These are phyloP conservation scores for Trissolcus brochymenae DNA, from an alignment of 2,888 invertebrate species.

Conservation along the genomic window DNA sequence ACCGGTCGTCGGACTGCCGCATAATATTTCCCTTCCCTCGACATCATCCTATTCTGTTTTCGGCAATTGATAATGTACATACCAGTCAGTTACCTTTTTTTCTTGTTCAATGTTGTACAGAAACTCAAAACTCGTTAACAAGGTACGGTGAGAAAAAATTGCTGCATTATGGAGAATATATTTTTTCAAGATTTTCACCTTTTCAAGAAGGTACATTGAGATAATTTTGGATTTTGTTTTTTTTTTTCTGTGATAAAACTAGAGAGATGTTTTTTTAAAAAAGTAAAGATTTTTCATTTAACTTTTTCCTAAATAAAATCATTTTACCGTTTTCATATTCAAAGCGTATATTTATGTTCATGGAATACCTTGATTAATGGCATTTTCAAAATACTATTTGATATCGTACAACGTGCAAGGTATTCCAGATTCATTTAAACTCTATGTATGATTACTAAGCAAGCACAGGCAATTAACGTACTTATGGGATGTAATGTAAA, in stretches of 20 bases:
- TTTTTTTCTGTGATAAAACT: too few relatives aligned
- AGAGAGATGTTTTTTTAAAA: too few relatives aligned
- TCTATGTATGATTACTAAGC: conserved; percentile 58
- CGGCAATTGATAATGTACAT: conserved; percentile 63
- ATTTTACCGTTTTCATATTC: neutral
- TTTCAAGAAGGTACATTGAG: too few relatives aligned
- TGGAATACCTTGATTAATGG: neutral
- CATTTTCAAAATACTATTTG: too few relatives aligned
- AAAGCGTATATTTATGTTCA: neutral
- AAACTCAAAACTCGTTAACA: conserved; percentile 19
- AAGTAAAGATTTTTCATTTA: too few relatives aligned
- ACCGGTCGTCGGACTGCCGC: conserved; percentile 66
- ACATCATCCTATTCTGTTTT: conserved; percentile 70
- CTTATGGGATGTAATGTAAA: conserved; percentile 69
- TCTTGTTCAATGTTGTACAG: conserved; percentile 28
- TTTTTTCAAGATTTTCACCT: conserved; percentile 13
- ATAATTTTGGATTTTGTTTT: too few relatives aligned
- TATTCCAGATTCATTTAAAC: conserved; percentile 18
- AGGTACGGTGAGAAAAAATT: conserved; percentile 9
- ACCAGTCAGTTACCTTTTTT: conserved; percentile 16
- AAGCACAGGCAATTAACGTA: conserved; percentile 62
- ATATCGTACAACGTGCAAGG: neutral
- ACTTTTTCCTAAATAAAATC: too few relatives aligned
- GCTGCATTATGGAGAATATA: conserved; percentile 9
- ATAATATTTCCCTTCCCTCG: conserved; percentile 70